Conservation (phyloP, 1,140 invertebrate species). For the Cyphomyrmex costatus region DNA sequence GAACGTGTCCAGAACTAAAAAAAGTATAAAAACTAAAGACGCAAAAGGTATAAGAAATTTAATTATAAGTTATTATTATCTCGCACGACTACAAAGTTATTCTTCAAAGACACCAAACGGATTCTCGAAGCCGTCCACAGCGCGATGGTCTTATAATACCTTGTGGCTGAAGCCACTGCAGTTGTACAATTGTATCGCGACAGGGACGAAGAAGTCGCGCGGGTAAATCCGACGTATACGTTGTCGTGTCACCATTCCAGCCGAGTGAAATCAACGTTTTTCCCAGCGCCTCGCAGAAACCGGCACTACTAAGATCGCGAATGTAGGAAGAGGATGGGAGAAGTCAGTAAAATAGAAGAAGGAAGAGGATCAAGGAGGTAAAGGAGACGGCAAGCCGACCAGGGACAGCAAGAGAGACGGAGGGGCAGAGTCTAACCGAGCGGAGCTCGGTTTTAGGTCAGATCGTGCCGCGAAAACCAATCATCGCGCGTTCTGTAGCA, state of each 20-base stretch:
- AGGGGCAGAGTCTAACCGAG: conserved; percentile 77
- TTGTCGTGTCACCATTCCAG: conserved; percentile 82
- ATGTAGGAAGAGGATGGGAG: neutral
- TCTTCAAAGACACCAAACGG: conserved; percentile 4
- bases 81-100: neutral
- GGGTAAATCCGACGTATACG: conserved; percentile 72
- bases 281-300: conserved; percentile 76
- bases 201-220: conserved; percentile 48
- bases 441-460: conserved; percentile 84
- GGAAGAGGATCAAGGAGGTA: conserved; percentile 73
- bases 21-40: conserved; percentile 10
- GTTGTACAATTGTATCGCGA: conserved; percentile 60
- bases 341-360: conserved; percentile 40
- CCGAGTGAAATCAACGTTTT: conserved; percentile 85
- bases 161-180: conserved; percentile 53
- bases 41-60: neutral
- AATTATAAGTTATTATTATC: neutral
- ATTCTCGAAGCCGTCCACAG: conserved; percentile 37
- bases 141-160: conserved; percentile 63
- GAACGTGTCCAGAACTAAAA: neutral
- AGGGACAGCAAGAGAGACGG: conserved; percentile 56
- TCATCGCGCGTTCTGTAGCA: conserved; percentile 70
- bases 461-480: conserved; percentile 86
- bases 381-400: conserved; percentile 48
- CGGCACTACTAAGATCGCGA: conserved; percentile 66